Conservation (phyloP, 2,113 vertebrate species). For the Paracyprichromis sp. region DNA sequence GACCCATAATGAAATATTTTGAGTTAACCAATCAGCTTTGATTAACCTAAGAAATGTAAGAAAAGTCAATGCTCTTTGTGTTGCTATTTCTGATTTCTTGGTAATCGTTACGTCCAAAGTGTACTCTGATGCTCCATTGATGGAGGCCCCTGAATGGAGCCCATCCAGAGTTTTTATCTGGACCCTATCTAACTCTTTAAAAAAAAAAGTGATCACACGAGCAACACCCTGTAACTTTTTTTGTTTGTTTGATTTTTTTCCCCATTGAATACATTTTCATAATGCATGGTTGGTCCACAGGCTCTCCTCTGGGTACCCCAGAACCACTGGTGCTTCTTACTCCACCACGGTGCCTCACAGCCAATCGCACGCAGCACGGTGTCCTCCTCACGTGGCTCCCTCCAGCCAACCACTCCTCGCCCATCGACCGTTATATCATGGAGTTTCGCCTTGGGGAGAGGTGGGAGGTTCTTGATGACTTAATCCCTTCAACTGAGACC, state of each 20-base stretch:
- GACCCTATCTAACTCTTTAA: not conserved
- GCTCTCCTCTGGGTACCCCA: conserved; percentile 95
- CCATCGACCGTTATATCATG: conserved; percentile 92
- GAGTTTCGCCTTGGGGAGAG: conserved; percentile 92
- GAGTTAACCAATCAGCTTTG: not conserved
- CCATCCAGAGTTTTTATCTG: not conserved
- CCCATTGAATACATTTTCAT: not conserved
- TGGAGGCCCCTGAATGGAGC: not conserved
- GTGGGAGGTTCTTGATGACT: conserved; percentile 92
- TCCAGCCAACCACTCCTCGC: conserved; percentile 94
- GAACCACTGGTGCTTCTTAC: conserved; percentile 99
- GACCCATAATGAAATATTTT: not conserved
- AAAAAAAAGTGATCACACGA: accelerated
- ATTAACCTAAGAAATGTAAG: not conserved
- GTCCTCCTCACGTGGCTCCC: conserved; percentile 97
- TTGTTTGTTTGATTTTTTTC: accelerated
- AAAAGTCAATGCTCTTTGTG: not conserved
- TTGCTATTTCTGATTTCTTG: not conserved
- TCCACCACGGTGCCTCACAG: conserved; percentile 99
- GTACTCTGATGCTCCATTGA: not conserved
- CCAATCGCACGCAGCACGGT: conserved; percentile 98
- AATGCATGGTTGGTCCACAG: conserved; percentile 49
- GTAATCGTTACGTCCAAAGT: not conserved
- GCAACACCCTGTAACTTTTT: not conserved
- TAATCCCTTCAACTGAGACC: conserved; percentile 82